phyloP scores from a whole-genome alignment of 2,113 vertebrate species.

The Pitta sordida region DNA sequence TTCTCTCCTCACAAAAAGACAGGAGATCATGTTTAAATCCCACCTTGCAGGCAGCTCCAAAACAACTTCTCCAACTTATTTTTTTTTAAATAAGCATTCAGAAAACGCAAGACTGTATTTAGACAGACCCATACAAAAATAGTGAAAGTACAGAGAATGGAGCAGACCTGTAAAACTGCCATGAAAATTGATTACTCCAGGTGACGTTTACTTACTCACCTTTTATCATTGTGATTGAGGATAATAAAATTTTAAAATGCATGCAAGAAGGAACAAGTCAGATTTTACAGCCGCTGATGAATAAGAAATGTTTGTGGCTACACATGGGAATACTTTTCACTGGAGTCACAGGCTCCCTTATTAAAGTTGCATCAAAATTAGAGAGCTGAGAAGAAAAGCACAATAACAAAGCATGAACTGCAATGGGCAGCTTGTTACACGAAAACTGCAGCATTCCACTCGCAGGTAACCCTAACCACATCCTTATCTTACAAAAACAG shows the following conservation, averaged over 20 bases:
- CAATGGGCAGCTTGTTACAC: background rate
- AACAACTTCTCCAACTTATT: background rate
- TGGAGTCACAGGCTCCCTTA: background rate
- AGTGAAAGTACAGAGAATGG: background rate
- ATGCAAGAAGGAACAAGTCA: conserved; percentile 29
- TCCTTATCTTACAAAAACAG: background rate
- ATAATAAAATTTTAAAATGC: conserved; percentile 17
- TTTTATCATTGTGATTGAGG: conserved; percentile 8
- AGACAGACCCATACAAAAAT: background rate
- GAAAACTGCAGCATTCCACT: background rate
- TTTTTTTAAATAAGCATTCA: background rate
- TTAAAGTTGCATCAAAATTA: background rate
- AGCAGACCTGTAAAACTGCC: conserved; percentile 25
- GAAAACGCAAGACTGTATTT: background rate
- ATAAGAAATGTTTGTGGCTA: background rate
- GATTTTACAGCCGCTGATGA: background rate
- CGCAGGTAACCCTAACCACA: background rate
- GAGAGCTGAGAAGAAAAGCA: background rate
- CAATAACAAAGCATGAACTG: background rate
- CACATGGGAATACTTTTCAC: background rate
- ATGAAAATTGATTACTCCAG: background rate
- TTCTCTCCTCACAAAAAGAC: background rate
- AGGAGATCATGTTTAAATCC: background rate
- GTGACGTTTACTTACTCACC: conserved; percentile 24
- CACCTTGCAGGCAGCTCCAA: background rate